Evolutionary conservation across 2,797 vertebrate genomes (phyloP), one percentile per base, ranked within the genome.

Genomic region (Acanthornis magna): DNA sequence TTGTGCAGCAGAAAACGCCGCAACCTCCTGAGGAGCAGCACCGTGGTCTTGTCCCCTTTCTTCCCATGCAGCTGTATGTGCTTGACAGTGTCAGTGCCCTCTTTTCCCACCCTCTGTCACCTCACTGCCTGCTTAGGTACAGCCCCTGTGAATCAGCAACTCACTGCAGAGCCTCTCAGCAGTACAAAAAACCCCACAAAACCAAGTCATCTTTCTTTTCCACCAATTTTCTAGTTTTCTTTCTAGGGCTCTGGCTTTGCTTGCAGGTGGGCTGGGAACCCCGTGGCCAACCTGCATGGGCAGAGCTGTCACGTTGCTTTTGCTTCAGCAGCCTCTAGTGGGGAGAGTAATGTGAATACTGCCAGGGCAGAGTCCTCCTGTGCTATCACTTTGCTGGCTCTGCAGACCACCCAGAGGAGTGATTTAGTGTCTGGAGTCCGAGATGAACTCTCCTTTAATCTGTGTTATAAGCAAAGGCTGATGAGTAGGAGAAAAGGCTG

Each of bases 251-350:
- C n/a, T 77, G 60, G 26, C n/a, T 92, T 79, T 88, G 36, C 58
- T 66, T 51, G 51, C 48, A 65, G 54, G 20, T 48, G 50, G 15
- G 27, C 11, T 81, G 48, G 32, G 61, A 75, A 45, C n/a, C 36
- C 26, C 1, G 1, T 57, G 60, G 23, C 32, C 29, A 45, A 19
- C 36, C n/a, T 72, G 38, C 11, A 2, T 13, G 45, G 89, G 26
- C 22, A n/a, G 45, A 74, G 29, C 75, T 55, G 38, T 75, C 26
- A 0, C 0, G 32, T 61, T 67, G 32, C 58, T 81, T 96, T 96
- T 85, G 58, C 67, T 95, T 91, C 79, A 94, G 88, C 86, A 93
- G 66, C 77, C 83, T 80, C 83, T 95, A 65, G 75, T 47, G 83
- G 83, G 63, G 70, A 91, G 77, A 86, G 26, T 8, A 60, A 21